phyloP scores from a whole-genome alignment of 2,888 invertebrate genomes.

The Alloscopus bannaensis region DNA sequence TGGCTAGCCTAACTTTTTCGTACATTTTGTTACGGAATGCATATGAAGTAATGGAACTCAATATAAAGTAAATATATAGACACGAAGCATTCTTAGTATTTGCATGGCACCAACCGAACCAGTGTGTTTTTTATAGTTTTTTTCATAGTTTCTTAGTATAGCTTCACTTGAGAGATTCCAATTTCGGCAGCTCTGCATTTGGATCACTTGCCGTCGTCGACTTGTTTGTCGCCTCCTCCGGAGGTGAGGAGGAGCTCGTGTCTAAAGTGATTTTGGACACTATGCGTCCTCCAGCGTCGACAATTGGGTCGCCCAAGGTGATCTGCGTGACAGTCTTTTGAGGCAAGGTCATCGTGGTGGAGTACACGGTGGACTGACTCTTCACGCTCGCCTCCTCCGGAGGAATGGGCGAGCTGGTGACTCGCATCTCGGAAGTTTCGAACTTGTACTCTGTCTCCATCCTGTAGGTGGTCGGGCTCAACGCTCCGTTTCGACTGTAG shows the following conservation, averaged over 20 bases:
- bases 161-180: constrained; percentile 49
- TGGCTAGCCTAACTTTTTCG: no score
- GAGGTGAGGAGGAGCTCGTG: constrained; percentile 24
- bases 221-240: constrained; percentile 38
- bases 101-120: constrained; percentile 55
- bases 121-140: no score
- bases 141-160: no score
- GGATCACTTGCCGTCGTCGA: not conserved
- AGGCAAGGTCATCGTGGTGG: constrained; percentile 70
- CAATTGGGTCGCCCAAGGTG: constrained; percentile 62
- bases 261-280: constrained; percentile 70
- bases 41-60: constrained; percentile 1
- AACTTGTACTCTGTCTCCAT: constrained; percentile 69
- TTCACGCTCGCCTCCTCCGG: constrained; percentile 74
- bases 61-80: not conserved
- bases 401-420: constrained; percentile 74
- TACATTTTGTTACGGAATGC: not conserved
- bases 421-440: constrained; percentile 69
- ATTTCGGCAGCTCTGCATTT: constrained; percentile 35
- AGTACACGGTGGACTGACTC: constrained; percentile 65
- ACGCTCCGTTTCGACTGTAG: constrained; percentile 66
- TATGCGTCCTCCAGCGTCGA: constrained; percentile 67
- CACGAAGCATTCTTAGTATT: not conserved
- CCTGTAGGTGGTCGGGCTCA: constrained; percentile 70
- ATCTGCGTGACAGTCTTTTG: constrained; percentile 72